Base-by-base conservation (phyloP, 2,113 vertebrate genomes). In the Petrocephalus zakoni region DNA sequence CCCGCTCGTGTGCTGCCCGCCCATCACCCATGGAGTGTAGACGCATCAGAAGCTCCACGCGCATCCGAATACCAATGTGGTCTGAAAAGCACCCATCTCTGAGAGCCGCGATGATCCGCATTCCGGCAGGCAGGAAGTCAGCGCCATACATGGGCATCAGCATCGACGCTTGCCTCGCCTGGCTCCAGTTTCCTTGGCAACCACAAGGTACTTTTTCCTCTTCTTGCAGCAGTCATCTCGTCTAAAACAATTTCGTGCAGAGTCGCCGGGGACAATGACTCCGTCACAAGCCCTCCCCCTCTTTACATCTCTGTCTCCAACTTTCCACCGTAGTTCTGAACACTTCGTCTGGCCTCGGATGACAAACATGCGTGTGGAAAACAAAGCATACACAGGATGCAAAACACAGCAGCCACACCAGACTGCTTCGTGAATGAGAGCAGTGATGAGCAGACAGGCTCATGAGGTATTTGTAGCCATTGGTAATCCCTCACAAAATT, bases 181-280 rank as follows among this genome's bases (percentile, higher is more conserved):
- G 25, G 42, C 56, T 86, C 75, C 75, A 42, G 89, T 89, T 81
- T 89, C 89, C 78, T 83, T 61, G 89, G 85, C 72, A 89, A 89
- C 89, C 52, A 68, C 86, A 47, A 68, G 86, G 89, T 89, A 82
- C 72, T 87, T 89, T 87, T 89, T 55, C 84, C 84, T 52, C 52
- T 61, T 78, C 87, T 58, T 37, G 75, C 86, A 87, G 72, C 64
- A 89, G 86, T 87, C 86, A 89, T 87, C 55, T 87, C 75, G 83
- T 87, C 86, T 89, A 75, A 89, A 85, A 89, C 61, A 75, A 89
- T 87, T 89, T 82, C 55, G 34, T n/a, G 34, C 51, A 37, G 72
- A 87, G 86, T 89, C 88, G 85, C 52, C 55, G 25, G 86, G 75
- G 88, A 81, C 85, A 85, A 87, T 56, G 85, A 87, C 34, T 87